Conservation (phyloP, 2,113 vertebrate genomes). For the Melierax canorus region DNA sequence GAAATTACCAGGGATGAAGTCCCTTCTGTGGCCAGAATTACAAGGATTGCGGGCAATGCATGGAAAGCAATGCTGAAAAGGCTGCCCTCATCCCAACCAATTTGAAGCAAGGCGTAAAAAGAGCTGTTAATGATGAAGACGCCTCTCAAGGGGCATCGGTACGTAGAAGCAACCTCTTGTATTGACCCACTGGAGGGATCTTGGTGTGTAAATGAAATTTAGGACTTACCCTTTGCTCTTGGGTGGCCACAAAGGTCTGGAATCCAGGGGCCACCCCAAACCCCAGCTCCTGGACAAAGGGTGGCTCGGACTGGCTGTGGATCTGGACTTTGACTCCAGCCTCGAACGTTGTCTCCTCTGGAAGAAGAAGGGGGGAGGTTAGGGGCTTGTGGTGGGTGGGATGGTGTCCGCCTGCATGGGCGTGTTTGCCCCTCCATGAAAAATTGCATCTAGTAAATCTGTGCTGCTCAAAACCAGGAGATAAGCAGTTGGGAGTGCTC, state of each 20-base stretch:
- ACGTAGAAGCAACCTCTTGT: not conserved
- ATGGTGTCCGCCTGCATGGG: not conserved
- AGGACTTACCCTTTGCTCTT: constrained; percentile 93
- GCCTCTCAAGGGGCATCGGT: too few relatives aligned
- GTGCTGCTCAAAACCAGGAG: not conserved
- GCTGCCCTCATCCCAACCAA: not conserved
- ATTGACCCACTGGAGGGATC: not conserved
- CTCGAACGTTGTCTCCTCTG: constrained; percentile 97
- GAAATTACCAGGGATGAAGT: not conserved
- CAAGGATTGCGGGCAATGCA: not conserved
- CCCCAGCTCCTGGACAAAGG: constrained; percentile 95
- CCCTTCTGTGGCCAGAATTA: not conserved
- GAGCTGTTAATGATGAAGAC: not conserved
- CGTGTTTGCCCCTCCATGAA: not conserved
- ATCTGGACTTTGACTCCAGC: constrained; percentile 97
- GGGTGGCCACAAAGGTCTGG: constrained; percentile 98
- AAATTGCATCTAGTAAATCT: not conserved
- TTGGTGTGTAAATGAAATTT: not conserved
- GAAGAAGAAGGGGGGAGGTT: constrained; percentile 41
- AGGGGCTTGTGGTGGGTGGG: not conserved
- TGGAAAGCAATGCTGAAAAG: not conserved
- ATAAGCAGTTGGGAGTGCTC: not conserved
- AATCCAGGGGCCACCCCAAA: constrained; percentile 98
- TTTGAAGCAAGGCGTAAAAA: not conserved
- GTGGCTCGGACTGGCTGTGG: constrained; percentile 96